Evolutionary conservation across 1,140 invertebrate genomes (phyloP).

Genomic region (Cydia pomonella): DNA sequence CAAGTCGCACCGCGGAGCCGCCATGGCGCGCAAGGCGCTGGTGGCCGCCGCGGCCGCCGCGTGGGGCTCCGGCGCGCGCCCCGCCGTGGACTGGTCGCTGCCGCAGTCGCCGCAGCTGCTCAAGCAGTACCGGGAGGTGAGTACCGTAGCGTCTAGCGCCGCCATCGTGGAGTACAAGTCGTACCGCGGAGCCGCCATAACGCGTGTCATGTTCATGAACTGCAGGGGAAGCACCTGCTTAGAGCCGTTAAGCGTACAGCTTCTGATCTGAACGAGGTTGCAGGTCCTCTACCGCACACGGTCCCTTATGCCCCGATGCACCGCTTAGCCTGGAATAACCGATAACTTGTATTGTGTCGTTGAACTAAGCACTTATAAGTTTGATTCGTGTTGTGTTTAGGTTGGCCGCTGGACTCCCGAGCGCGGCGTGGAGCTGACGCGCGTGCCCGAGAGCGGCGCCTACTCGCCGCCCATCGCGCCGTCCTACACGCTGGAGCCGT

Average conservation of each 20-base stretch:
- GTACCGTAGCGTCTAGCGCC: neutral
- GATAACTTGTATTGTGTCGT: neutral
- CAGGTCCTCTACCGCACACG: neutral
- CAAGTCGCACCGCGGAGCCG: slow-evolving; percentile 71
- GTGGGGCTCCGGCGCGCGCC: slow-evolving; percentile 67
- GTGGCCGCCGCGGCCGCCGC: slow-evolving; percentile 67
- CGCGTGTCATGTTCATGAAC: too few relatives aligned
- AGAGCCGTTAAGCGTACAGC: too few relatives aligned
- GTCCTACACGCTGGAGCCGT: slow-evolving; percentile 68
- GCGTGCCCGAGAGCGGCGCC: slow-evolving; percentile 48
- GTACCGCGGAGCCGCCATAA: too few relatives aligned
- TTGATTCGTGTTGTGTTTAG: slow-evolving; percentile 32
- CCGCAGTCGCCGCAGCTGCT: slow-evolving; percentile 69
- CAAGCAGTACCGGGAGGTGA: slow-evolving; percentile 71
- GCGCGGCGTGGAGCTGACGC: slow-evolving; percentile 65
- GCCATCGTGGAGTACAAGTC: too few relatives aligned
- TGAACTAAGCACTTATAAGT: too few relatives aligned
- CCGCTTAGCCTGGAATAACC: neutral
- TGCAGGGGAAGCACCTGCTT: too few relatives aligned
- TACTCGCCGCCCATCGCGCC: slow-evolving; percentile 46
- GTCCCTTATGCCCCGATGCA: neutral
- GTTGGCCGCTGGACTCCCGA: slow-evolving; percentile 68
- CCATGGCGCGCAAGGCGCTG: slow-evolving; percentile 70
- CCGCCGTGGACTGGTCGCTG: slow-evolving; percentile 71
- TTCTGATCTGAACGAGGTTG: too few relatives aligned